Evolutionary conservation across 2,888 invertebrate genomes (phyloP).

Genomic region (Theretra japonica): DNA sequence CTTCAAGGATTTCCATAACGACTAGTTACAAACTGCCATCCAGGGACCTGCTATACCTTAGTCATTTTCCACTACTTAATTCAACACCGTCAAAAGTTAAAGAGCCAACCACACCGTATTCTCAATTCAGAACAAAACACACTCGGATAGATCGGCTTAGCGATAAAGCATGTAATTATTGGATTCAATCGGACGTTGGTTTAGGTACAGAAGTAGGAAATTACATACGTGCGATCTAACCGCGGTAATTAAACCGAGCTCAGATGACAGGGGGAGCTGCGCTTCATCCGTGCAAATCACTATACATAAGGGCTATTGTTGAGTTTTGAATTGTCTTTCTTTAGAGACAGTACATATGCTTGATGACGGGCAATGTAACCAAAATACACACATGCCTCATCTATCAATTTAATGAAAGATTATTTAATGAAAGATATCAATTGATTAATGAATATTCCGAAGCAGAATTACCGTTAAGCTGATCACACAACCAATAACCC

Average conservation of each 20-base stretch:
- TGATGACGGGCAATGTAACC: too few relatives aligned
- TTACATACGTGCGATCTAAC: constrained; percentile 6
- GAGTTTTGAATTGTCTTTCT: neutral
- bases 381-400: neutral
- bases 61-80: too few relatives aligned
- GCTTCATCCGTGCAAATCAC: constrained; percentile 22
- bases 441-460: neutral
- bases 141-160: neutral
- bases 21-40: too few relatives aligned
- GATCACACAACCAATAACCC: neutral
- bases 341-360: neutral
- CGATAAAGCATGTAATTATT: neutral
- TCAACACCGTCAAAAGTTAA: neutral
- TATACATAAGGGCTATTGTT: neutral
- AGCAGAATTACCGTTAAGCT: neutral
- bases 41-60: too few relatives aligned
- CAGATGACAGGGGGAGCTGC: constrained; percentile 18
- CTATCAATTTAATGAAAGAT: too few relatives aligned
- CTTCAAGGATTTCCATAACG: too few relatives aligned
- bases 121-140: neutral
- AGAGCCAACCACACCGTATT: accelerated
- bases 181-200: neutral
- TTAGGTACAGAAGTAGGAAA: neutral
- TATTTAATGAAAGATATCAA: neutral
- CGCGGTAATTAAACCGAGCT: constrained; percentile 22